Evolutionary conservation across 2,797 vertebrate genomes (phyloP), one percentile per base, ranked within the genome.

Genomic region (Gobionotothen gibberifrons): DNA sequence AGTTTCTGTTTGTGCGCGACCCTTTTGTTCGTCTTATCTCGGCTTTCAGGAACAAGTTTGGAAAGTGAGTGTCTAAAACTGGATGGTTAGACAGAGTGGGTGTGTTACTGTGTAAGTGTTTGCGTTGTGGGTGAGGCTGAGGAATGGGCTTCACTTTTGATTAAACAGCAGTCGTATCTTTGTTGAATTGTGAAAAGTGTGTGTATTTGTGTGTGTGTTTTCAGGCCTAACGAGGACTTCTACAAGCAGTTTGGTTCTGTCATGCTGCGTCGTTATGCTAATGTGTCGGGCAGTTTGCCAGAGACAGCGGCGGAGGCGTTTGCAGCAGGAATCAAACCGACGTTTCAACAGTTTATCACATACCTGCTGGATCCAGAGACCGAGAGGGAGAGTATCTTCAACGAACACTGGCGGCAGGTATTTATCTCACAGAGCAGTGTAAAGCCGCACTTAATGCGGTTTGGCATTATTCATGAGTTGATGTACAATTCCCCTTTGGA

Each of bases 21-120:
- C 97, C 98, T 44, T 99, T 99, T 0, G 97, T 98, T 5, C 95
- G 97, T 16, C 96, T 99, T 81, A 99, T 99, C 89, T 99, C 98
- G 0, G 98, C 97, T 80, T 99, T 97, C 83, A 95, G 96, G 87
- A 96, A 97, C 94, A 99, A 99, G 78, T 96, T 99, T 42, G 94
- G 57, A 72, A 90, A 81, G 92, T 93, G 76, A 68, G 81, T 79
- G 61, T 53, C n/a, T 55, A 3, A 12, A 3, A 46, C 17, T 62
- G 55, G 5, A 46, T 54, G 4, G 5, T 14, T n/a, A 17, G 16
- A 17, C 4, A 44, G 17, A 5, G 55, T 12, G 56, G 3, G 53
- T 56, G 32, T 64, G 21, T 62, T 40, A 15, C 5, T 64, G 46
- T 65, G 7, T 14, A 2, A 2, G 42, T 49, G 22, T 66, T 57